phyloP scores from a whole-genome alignment of 1,140 invertebrate species.

The Tetramorium alpestre region DNA sequence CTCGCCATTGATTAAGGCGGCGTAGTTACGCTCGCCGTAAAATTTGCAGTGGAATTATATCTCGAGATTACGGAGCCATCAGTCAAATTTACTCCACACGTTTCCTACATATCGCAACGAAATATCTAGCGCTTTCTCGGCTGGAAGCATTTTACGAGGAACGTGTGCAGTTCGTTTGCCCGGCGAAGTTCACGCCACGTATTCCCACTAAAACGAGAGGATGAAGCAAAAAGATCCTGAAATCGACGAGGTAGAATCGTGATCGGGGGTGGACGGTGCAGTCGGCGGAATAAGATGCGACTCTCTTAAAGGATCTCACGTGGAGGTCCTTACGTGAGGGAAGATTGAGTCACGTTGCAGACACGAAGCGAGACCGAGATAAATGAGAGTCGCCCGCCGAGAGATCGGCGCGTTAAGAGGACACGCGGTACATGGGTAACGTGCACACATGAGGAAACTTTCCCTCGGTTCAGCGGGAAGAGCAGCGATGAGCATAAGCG shows the following conservation, averaged over 20 bases:
- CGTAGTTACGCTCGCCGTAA: neutral
- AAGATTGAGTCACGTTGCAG: slow-evolving; percentile 67
- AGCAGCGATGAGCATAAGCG: neutral
- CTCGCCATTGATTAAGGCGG: slow-evolving; percentile 17
- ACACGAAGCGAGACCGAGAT: slow-evolving; percentile 58
- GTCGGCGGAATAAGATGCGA: neutral
- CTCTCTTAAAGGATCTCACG: neutral
- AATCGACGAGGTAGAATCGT: slow-evolving; percentile 8
- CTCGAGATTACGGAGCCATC: neutral
- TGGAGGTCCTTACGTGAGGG: slow-evolving; percentile 1
- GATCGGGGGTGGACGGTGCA: slow-evolving; percentile 12
- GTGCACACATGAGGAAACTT: slow-evolving; percentile 24
- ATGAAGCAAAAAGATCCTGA: neutral
- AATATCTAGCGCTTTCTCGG: neutral
- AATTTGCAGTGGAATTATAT: slow-evolving; percentile 10
- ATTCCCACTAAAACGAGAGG: slow-evolving; percentile 11
- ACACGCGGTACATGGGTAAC: slow-evolving; percentile 14
- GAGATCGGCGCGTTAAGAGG: slow-evolving; percentile 50
- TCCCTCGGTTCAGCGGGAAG: slow-evolving; percentile 7
- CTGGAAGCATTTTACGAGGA: slow-evolving; percentile 1
- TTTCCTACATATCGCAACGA: slow-evolving; percentile 4
- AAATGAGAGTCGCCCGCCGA: slow-evolving; percentile 50
- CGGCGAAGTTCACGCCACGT: neutral
- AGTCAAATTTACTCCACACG: slow-evolving; percentile 8
- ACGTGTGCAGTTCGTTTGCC: neutral